Conservation (phyloP, 2,888 invertebrate genomes). For the Clepsis dumicolana region DNA sequence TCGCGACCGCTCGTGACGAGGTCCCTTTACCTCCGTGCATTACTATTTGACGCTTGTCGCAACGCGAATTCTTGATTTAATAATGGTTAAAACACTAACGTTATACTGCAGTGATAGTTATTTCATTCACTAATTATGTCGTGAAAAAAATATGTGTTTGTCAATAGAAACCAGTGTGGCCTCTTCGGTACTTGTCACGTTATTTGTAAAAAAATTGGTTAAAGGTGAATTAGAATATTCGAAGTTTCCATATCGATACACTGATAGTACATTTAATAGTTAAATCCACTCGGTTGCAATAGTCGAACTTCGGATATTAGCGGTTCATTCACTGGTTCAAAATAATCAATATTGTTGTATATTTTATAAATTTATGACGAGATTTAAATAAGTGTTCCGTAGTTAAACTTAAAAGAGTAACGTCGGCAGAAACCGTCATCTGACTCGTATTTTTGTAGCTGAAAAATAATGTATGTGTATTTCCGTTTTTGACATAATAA, state of each 20-base stretch:
- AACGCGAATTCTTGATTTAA: background rate
- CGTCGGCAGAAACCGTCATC: background rate
- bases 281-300: constrained; percentile 26
- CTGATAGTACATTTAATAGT: constrained; percentile 32
- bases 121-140: background rate
- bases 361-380: constrained; percentile 41
- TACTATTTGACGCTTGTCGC: constrained; percentile 1
- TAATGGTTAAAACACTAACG: too few relatives aligned
- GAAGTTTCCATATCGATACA: constrained; percentile 39
- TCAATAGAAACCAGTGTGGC: constrained; percentile 10
- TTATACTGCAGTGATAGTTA: too few relatives aligned
- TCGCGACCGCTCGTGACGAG: background rate
- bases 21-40: background rate
- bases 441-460: constrained; percentile 35
- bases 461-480: constrained; percentile 31
- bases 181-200: background rate
- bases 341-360: constrained; percentile 38
- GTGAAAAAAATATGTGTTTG: background rate
- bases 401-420: background rate
- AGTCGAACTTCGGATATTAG: constrained; percentile 26
- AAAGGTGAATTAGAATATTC: constrained; percentile 11
- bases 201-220: background rate
- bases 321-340: constrained; percentile 24
- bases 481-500: constrained; percentile 44
- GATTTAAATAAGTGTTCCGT: constrained; percentile 33